A percentile compares a stretch with the other conserved stretches of the same genome.
These are phyloP conservation scores for Noctilio leporinus DNA, from an alignment of 2,113 vertebrate genomes.

Conservation along the genomic window DNA sequence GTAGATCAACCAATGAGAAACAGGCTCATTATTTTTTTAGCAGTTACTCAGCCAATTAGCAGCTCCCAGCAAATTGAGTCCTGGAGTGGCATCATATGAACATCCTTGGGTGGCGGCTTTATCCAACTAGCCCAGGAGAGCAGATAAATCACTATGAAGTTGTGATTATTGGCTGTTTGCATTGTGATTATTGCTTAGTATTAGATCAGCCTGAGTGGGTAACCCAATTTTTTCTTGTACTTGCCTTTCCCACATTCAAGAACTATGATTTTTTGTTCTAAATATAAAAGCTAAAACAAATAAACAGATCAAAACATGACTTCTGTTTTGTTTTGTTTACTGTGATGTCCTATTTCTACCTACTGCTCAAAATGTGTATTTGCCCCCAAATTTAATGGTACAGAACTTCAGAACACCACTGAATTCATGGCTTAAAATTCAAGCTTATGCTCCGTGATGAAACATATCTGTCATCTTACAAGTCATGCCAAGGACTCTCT, in stretches of 20 bases:
- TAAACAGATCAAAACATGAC: background rate
- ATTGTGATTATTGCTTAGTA: background rate
- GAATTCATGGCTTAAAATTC: background rate
- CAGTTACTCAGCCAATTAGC: constrained; percentile 41
- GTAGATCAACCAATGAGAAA: constrained; percentile 49
- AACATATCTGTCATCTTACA: background rate
- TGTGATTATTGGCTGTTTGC: background rate
- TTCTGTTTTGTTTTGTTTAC: too few relatives aligned
- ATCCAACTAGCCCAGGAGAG: background rate
- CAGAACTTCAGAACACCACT: background rate
- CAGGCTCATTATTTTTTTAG: constrained; percentile 2
- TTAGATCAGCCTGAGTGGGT: background rate
- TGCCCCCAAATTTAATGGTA: background rate
- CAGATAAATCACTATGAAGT: constrained; percentile 38
- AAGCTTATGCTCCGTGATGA: background rate
- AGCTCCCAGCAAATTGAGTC: constrained; percentile 4
- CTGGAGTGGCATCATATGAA: background rate
- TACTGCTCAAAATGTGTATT: background rate
- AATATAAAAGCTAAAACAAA: constrained; percentile 36
- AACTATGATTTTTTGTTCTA: constrained; percentile 23
- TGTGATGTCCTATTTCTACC: background rate
- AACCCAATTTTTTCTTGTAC: background rate
- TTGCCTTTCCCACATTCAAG: background rate
- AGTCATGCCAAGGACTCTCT: background rate
- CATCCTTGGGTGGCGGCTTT: background rate